Evolutionary conservation across 2,888 invertebrate species (phyloP).

Genomic region (Polia nebulosa): DNA sequence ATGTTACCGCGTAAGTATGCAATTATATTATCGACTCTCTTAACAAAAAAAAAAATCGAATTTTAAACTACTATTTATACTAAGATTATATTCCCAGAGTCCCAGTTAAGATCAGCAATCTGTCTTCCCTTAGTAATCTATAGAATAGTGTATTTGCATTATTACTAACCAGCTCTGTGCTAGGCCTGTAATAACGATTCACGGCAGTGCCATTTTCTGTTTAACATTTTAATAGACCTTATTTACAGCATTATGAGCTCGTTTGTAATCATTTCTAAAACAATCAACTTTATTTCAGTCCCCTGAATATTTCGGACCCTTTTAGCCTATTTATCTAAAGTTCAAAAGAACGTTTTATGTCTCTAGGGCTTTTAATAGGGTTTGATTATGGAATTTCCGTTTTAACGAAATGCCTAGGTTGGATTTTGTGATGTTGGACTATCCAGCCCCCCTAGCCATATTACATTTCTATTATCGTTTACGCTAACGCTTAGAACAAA

Average conservation of each 20-base stretch:
- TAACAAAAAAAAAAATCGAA: too few relatives aligned
- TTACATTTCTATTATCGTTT: too few relatives aligned
- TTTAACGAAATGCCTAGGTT: not conserved
- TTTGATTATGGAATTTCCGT: constrained; percentile 18
- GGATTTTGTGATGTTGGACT: too few relatives aligned
- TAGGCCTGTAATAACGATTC: constrained; percentile 33
- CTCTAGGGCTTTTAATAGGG: constrained; percentile 17
- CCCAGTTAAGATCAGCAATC: constrained; percentile 18
- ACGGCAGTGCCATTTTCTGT: constrained; percentile 32
- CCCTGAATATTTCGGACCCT: constrained; percentile 15
- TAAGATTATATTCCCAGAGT: constrained; percentile 9
- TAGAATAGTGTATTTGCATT: constrained; percentile 51
- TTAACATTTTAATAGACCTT: constrained; percentile 58
- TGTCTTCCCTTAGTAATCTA: constrained; percentile 28
- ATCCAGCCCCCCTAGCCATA: too few relatives aligned
- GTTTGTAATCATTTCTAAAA: constrained; percentile 44
- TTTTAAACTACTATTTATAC: too few relatives aligned
- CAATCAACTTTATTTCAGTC: constrained; percentile 34
- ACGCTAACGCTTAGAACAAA: too few relatives aligned
- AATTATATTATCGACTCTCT: too few relatives aligned
- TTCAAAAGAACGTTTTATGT: constrained; percentile 30
- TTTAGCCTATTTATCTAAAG: constrained; percentile 33
- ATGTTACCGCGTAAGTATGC: too few relatives aligned
- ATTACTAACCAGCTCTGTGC: constrained; percentile 38
- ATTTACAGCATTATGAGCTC: constrained; percentile 25